A percentile compares a stretch with the other conserved stretches of the same genome.
Conservation (phyloP, 2,888 invertebrate genomes). For the Cephalotes varians region DNA sequence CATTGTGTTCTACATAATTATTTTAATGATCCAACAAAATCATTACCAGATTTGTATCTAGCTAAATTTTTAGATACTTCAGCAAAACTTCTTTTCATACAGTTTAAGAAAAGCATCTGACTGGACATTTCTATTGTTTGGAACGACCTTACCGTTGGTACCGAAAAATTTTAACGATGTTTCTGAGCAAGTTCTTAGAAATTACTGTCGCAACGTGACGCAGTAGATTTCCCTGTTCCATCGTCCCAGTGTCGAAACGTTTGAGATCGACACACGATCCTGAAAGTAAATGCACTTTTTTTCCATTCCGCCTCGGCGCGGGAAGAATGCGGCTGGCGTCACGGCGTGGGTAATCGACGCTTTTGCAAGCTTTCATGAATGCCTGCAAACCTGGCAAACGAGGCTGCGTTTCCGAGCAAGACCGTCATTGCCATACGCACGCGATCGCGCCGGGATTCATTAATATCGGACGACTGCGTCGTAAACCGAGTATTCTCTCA, state of each 20-base stretch:
- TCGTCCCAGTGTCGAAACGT: conserved; percentile 1
- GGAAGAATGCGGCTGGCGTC: conserved; percentile 51
- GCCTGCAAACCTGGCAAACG: conserved; percentile 28
- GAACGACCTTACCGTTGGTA: not conserved
- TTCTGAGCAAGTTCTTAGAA: not conserved
- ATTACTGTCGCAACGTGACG: not conserved
- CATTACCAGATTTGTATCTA: no score
- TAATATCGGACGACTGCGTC: conserved; percentile 9
- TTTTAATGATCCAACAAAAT: no score
- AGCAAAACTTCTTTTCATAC: no score
- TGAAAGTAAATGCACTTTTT: conserved; percentile 53
- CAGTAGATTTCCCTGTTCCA: not conserved
- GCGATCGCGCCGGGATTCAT: conserved; percentile 45
- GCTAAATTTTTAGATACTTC: no score
- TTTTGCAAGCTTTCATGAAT: conserved; percentile 53
- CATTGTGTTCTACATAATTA: no score
- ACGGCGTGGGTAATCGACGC: conserved; percentile 50
- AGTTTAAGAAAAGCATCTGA: not conserved
- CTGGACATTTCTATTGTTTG: not conserved
- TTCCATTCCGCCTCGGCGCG: conserved; percentile 28
- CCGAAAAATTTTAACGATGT: not conserved
- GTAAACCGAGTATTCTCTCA: not conserved
- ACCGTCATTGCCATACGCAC: conserved; percentile 34
- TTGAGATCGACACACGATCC: conserved; percentile 8
- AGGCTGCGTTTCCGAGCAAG: conserved; percentile 19